Evolutionary conservation across 2,888 invertebrate species (phyloP).

Genomic region (Dione juno): DNA sequence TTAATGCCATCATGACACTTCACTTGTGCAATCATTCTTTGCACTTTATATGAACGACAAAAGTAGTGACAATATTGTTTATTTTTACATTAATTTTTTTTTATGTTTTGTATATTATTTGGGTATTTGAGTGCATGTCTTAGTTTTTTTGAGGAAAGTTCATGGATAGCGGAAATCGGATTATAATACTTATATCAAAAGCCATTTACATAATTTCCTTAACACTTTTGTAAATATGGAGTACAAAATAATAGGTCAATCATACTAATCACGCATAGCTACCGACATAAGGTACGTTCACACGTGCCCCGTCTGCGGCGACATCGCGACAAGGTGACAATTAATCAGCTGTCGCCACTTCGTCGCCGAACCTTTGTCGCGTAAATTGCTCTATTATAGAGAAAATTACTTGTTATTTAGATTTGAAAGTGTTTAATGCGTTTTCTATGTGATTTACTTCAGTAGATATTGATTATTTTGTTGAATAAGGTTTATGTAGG

Average conservation of each 20-base stretch:
- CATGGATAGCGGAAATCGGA: too few relatives aligned
- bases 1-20: slow-evolving; percentile 41
- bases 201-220: neutral
- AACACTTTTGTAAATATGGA: neutral
- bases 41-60: slow-evolving; percentile 4
- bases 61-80: neutral
- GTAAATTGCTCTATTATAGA: slow-evolving; percentile 54
- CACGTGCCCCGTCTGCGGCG: slow-evolving; percentile 50
- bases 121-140: too few relatives aligned
- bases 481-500: neutral
- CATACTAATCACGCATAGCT: neutral
- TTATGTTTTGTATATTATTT: too few relatives aligned
- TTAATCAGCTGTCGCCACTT: slow-evolving; percentile 52
- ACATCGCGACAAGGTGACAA: slow-evolving; percentile 56
- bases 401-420: slow-evolving; percentile 44
- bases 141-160: too few relatives aligned
- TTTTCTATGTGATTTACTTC: neutral
- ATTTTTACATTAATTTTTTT: neutral
- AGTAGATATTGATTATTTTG: neutral
- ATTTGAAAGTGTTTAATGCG: slow-evolving; percentile 1
- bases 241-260: neutral
- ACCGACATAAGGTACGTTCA: slow-evolving; percentile 56
- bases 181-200: neutral
- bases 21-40: slow-evolving; percentile 27
- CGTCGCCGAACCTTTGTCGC: slow-evolving; percentile 49